Evolutionary conservation across 37 sponge, comb jelly and placozoan species (phyloP), one percentile per base, ranked within the genome.

Genomic region (Cliona cf. orientalis): DNA sequence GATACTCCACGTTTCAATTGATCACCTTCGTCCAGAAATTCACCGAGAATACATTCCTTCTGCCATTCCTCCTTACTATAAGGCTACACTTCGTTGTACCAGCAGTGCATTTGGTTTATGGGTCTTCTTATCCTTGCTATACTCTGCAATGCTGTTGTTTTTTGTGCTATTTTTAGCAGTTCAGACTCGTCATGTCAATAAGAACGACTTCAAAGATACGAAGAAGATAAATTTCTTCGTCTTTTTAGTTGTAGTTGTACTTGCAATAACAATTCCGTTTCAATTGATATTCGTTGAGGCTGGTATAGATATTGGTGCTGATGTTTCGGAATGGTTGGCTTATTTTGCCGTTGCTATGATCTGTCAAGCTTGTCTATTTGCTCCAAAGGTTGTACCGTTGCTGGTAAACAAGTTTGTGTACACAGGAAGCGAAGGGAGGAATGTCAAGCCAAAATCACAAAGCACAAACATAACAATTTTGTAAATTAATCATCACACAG

Each of bases 151-250:
- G 29, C 5, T 84, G 11, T 11, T 76, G 31, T 5, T 75, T 14
- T n/a, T 41, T 44, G 65, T 63, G 9, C 6, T 84, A 23, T 74
- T 76, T 31, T 56, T 84, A 43, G 85, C 85, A 1, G n/a, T 84
- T 38, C 77, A 67, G 33, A 84, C 85, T 0, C 41, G 85, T 5
- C 64, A 84, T 37, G 38, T 84, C 41, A 76, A 84, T 11, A 12
- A n/a, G 31, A n/a, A 5, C 1, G 35, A 76, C 25, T 84, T 84
- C 69, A 84, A 76, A 41, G 85, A 84, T 60, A 84, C 85, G 9
- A 84, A 84, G 58, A 84, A 84, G 45, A 56, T 84, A 3, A 76
- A 69, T 53, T 58, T 34, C 1, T 84, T 38, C 34, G 57, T 84
- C 9, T 71, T 53, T 28, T 37, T 40, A 3, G 32, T 59, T 17